These are phyloP conservation scores for Alcedo atthis DNA, from an alignment of 2,797 vertebrate genomes.

Conservation along the genomic window DNA sequence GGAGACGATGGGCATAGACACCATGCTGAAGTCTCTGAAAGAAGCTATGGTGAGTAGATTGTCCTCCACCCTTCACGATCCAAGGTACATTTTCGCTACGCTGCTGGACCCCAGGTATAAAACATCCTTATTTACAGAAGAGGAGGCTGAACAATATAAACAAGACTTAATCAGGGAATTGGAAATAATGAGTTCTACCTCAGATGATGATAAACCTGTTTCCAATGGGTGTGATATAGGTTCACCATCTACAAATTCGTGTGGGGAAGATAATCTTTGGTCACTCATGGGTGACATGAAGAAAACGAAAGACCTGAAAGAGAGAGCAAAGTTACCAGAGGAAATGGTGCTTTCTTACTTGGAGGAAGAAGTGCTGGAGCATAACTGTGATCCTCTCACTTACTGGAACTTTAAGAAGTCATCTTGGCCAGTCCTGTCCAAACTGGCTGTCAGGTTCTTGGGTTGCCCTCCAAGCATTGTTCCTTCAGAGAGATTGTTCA, in stretches of 20 bases:
- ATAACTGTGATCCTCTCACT: conserved; percentile 97
- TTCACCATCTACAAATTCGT: conserved; percentile 78
- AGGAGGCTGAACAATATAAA: conserved; percentile 93
- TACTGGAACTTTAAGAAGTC: conserved; percentile 97
- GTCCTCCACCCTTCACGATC: conserved; percentile 90
- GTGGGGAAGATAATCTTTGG: conserved; percentile 90
- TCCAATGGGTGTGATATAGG: conserved; percentile 85
- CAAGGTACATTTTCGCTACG: conserved; percentile 92
- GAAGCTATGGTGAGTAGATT: conserved; percentile 93
- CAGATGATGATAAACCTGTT: conserved; percentile 81
- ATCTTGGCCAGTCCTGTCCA: conserved; percentile 92
- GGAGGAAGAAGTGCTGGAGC: conserved; percentile 97
- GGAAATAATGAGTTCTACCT: conserved; percentile 90
- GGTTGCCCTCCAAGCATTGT: conserved; percentile 95
- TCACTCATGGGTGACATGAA: conserved; percentile 91
- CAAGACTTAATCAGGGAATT: conserved; percentile 94
- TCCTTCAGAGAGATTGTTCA: conserved; percentile 94
- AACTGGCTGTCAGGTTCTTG: conserved; percentile 93
- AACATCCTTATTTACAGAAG: conserved; percentile 94
- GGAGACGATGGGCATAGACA: conserved; percentile 97
- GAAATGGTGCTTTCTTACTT: conserved; percentile 93
- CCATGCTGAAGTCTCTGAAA: conserved; percentile 93
- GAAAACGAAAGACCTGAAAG: conserved; percentile 86
- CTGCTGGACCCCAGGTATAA: conserved; percentile 98
- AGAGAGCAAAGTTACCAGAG: conserved; percentile 88